Base-by-base conservation (phyloP, 2,797 vertebrate species). In the Salarias fasciatus region DNA sequence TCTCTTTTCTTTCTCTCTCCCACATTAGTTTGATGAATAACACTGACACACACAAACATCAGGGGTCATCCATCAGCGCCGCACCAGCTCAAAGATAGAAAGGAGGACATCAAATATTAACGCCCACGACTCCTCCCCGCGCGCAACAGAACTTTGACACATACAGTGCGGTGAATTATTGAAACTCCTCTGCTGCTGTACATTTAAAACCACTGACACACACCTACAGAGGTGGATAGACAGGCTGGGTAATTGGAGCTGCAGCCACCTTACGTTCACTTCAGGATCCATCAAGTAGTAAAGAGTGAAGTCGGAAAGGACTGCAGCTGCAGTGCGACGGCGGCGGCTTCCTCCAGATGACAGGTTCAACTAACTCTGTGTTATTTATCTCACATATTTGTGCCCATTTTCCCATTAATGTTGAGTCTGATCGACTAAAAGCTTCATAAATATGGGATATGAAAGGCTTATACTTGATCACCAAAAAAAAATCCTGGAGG, bases 61-160 rank as follows among this genome's bases (percentile, higher is more conserved):
- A 13, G 51, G 53, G 63, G 72, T 83, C 78, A 81, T 86, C 78
- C 72, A 67, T 90, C 86, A 82, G 64, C 77, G 46, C 47, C 9
- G 30, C 14, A 56, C 24, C 63, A 15, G 71, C 60, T 73, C 63
- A 43, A 54, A 55, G 63, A 70, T 38, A 73, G 81, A 85, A 79
- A 69, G 63, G 37, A 76, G 75, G 67, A 43, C 62, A 82, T 89
- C 78, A 84, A 88, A 88, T 89, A 88, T 89, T 86, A 77, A 90
- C 58, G 28, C 72, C 71, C 54, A 66, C 77, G 49, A 63, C 53
- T 69, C 77, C 53, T 67, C 43, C 63, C 53, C 2, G 55, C 12
- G 1, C 50, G 53, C 40, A 69, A 28, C 72, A 68, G 15, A 67
- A 65, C 72, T 72, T 69, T 77, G 84, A 86, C 71, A 70, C 77